phyloP scores from a whole-genome alignment of 1,140 invertebrate species.

The Globodera ellingtonae region DNA sequence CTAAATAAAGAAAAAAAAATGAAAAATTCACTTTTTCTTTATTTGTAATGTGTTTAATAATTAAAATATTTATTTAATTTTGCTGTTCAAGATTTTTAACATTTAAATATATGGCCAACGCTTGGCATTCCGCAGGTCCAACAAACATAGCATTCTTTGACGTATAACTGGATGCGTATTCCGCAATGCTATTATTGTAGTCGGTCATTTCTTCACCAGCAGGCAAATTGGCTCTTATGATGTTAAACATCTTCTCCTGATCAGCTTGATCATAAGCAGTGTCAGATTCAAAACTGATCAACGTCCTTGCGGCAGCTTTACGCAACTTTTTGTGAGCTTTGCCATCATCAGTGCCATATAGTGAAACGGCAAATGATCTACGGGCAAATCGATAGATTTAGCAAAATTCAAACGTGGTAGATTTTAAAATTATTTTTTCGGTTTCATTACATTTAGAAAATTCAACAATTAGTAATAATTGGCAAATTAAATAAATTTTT shows the following conservation, averaged over 20 bases:
- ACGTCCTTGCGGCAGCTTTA: background rate
- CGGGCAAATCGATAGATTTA: background rate
- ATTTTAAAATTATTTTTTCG: background rate
- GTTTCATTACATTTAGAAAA: background rate
- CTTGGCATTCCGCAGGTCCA: background rate
- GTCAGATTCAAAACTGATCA: background rate
- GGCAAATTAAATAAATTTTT: background rate
- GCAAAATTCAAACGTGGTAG: no score
- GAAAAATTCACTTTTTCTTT: no score
- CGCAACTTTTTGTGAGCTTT: background rate
- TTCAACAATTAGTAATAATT: background rate
- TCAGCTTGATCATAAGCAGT: background rate
- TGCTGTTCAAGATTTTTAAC: background rate
- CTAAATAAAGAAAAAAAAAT: no score
- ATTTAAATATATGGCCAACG: background rate
- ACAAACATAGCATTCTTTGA: background rate
- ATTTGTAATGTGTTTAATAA: no score
- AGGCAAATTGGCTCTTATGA: background rate
- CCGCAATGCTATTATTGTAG: background rate
- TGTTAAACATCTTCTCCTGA: background rate
- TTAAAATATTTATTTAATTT: background rate
- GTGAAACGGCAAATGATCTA: background rate
- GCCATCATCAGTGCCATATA: background rate
- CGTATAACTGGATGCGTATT: background rate
- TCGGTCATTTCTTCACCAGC: background rate